Conservation (phyloP, 2,113 vertebrate genomes). For the Oriolus oriolus region DNA sequence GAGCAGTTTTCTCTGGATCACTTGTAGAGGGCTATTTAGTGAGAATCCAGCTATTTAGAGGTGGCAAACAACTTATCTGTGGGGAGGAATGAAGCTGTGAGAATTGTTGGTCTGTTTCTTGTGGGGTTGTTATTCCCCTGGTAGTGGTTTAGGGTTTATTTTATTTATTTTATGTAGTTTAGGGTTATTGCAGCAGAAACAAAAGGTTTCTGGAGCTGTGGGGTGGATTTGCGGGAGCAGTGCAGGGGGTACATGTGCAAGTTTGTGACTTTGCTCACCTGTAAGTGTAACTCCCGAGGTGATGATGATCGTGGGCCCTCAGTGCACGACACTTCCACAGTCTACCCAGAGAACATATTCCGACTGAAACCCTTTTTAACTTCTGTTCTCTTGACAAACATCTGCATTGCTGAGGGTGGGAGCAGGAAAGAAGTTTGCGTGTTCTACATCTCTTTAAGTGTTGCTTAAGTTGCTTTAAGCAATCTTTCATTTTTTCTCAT, state of each 20-base stretch:
- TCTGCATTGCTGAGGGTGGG: not conserved
- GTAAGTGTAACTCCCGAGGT: rapidly evolving
- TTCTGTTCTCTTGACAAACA: not conserved
- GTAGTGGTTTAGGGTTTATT: not conserved
- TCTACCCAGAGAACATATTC: not conserved
- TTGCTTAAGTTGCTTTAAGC: not conserved
- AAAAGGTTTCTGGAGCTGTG: not conserved
- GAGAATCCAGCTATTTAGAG: not conserved
- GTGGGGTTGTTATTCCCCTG: not conserved
- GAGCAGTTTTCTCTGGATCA: not conserved
- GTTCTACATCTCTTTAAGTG: rapidly evolving
- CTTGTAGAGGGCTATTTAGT: not conserved
- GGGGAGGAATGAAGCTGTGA: not conserved
- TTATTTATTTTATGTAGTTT: not conserved
- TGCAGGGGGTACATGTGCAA: not conserved
- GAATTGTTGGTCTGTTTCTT: not conserved
- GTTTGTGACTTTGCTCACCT: rapidly evolving
- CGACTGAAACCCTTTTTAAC: not conserved
- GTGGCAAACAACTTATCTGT: not conserved
- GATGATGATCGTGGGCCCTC: not conserved
- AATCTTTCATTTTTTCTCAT: not conserved
- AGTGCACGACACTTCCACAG: not conserved
- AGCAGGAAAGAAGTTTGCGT: not conserved
- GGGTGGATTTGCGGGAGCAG: not conserved
- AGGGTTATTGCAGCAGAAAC: not conserved